Evolutionary conservation across 2,797 vertebrate genomes (phyloP).

Genomic region (Steatocranus sp.): DNA sequence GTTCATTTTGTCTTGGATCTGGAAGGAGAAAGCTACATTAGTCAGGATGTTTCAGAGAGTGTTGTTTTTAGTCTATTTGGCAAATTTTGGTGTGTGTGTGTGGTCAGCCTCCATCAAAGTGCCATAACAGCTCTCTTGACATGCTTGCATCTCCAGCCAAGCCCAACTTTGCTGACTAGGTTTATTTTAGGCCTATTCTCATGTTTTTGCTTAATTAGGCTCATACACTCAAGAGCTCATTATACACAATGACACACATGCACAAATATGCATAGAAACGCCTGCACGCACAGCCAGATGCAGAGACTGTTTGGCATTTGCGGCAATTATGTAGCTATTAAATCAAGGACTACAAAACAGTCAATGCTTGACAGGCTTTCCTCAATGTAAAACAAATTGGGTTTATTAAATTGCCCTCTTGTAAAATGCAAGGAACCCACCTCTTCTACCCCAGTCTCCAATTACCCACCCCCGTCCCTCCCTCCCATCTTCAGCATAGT

Average conservation of each 20-base stretch:
- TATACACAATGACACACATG: slow-evolving; percentile 5
- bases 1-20: slow-evolving; percentile 61
- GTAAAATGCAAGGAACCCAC: slow-evolving; percentile 59
- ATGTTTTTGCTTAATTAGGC: slow-evolving; percentile 28
- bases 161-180: slow-evolving; percentile 33
- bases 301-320: slow-evolving; percentile 69
- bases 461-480: slow-evolving; percentile 44
- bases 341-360: slow-evolving; percentile 67
- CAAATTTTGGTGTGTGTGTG: not conserved
- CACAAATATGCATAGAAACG: slow-evolving; percentile 6
- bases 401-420: slow-evolving; percentile 70
- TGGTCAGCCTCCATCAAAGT: not conserved
- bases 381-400: slow-evolving; percentile 73
- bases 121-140: not conserved
- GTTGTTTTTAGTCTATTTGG: not conserved
- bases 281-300: slow-evolving; percentile 11
- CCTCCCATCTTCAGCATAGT: slow-evolving; percentile 55
- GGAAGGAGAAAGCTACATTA: slow-evolving; percentile 10
- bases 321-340: slow-evolving; percentile 73
- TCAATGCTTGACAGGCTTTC: slow-evolving; percentile 67
- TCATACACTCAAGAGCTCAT: slow-evolving; percentile 18
- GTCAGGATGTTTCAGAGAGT: not conserved
- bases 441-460: slow-evolving; percentile 56
- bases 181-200: slow-evolving; percentile 35
- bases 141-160: slow-evolving; percentile 8